Evolutionary conservation across 2,113 vertebrate genomes (phyloP).

Genomic region (Thermophis baileyi): DNA sequence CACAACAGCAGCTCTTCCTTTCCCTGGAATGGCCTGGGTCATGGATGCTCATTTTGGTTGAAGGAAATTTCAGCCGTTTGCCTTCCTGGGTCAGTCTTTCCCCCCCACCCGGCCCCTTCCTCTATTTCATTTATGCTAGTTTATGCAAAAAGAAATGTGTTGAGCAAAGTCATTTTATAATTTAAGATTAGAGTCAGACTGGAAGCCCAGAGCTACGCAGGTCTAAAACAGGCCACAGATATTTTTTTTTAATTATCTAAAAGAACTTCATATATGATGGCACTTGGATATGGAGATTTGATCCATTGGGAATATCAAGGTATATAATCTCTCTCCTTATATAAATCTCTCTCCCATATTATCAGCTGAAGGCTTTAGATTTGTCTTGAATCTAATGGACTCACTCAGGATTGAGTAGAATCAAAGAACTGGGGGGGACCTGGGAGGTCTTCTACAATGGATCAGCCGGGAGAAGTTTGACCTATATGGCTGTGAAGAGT

Average conservation of each 20-base stretch:
- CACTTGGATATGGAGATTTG: not conserved
- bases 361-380: not conserved
- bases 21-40: conserved; percentile 61
- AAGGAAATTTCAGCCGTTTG: conserved; percentile 63
- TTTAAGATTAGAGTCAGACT: conserved; percentile 48
- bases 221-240: conserved; percentile 57
- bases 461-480: not conserved
- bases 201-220: conserved; percentile 48
- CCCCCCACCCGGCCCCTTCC: not conserved
- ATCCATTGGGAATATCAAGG: not conserved
- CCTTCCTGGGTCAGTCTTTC: conserved; percentile 52
- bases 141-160: conserved; percentile 55
- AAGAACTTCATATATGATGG: not conserved
- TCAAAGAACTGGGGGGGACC: not conserved
- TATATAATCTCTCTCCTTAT: no score
- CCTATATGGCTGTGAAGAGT: not conserved
- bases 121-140: conserved; percentile 27
- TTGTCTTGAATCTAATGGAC: not conserved
- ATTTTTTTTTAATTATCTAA: conserved; percentile 45
- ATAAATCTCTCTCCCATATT: not conserved
- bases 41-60: conserved; percentile 65
- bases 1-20: conserved; percentile 67
- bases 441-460: not conserved
- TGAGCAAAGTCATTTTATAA: conserved; percentile 51
- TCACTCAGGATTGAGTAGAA: not conserved